Evolutionary conservation across 1,140 invertebrate genomes (phyloP).

Genomic region (Pseudomyrmex dendroicus): DNA sequence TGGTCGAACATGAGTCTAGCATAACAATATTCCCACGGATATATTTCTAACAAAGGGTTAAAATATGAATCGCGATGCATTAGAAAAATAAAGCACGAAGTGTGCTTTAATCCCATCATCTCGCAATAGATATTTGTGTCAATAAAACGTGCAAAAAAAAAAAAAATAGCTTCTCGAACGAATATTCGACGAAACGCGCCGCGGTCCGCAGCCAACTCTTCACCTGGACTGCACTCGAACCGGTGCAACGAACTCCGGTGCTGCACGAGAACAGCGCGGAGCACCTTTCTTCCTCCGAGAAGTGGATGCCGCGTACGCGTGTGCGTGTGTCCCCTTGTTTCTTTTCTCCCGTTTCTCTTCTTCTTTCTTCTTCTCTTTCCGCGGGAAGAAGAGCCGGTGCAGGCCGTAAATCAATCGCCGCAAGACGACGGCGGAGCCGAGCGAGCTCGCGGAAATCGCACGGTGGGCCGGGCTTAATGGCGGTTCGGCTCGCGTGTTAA

Average conservation of each 20-base stretch:
- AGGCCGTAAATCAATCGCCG: constrained; percentile 71
- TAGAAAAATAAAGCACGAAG: no score
- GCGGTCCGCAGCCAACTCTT: not conserved
- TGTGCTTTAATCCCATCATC: no score
- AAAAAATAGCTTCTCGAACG: not conserved
- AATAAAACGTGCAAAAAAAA: no score
- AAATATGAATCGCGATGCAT: no score
- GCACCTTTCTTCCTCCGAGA: constrained; percentile 36
- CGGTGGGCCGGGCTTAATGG: constrained; percentile 74
- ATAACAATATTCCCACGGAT: constrained; percentile 32
- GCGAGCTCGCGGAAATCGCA: constrained; percentile 68
- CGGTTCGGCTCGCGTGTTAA: constrained; percentile 80
- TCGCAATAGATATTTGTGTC: no score
- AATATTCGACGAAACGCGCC: constrained; percentile 11
- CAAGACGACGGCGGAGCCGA: constrained; percentile 41
- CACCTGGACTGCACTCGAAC: constrained; percentile 10
- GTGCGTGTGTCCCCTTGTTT: constrained; percentile 62
- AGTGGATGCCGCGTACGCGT: constrained; percentile 27
- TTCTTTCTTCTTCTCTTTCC: constrained; percentile 43
- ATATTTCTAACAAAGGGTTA: not conserved
- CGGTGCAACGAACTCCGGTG: constrained; percentile 68
- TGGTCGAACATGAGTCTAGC: not conserved
- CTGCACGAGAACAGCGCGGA: constrained; percentile 8
- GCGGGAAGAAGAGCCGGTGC: constrained; percentile 61
- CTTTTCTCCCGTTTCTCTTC: constrained; percentile 14